Percentiles rank a stretch among this genome's conserved stretches.
Evolutionary conservation across 1,140 invertebrate genomes (phyloP).

Genomic region (Paracyclopina nana): DNA sequence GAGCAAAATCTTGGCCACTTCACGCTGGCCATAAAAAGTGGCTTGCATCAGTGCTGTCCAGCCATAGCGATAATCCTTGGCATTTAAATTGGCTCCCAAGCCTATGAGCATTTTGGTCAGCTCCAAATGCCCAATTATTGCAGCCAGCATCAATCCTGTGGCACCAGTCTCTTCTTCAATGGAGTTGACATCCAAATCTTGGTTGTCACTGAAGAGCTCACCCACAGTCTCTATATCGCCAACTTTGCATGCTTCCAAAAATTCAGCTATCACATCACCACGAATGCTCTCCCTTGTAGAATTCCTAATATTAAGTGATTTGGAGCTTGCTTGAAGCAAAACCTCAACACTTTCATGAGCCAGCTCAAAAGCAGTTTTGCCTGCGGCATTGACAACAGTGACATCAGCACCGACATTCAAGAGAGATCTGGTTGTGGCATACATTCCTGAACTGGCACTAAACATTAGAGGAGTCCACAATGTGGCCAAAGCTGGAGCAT

Average conservation of each 20-base stretch:
- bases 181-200: neutral
- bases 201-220: neutral
- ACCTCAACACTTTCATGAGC: neutral
- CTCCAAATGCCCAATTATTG: neutral
- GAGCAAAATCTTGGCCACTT: neutral
- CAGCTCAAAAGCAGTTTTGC: neutral
- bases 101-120: neutral
- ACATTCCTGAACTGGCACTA: neutral
- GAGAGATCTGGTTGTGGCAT: neutral
- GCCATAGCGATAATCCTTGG: neutral
- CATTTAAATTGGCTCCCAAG: neutral
- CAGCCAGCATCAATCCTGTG: neutral
- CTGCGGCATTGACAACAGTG: neutral
- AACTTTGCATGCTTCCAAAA: neutral
- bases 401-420: neutral
- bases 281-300: neutral
- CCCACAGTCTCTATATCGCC: neutral
- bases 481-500: neutral
- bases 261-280: neutral
- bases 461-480: neutral
- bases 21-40: neutral
- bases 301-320: no score
- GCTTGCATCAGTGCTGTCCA: slow-evolving; percentile 1
- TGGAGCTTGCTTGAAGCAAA: neutral
- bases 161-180: neutral